phyloP scores from a whole-genome alignment of 2,113 vertebrate genomes.

The Platysternon megacephalum region DNA sequence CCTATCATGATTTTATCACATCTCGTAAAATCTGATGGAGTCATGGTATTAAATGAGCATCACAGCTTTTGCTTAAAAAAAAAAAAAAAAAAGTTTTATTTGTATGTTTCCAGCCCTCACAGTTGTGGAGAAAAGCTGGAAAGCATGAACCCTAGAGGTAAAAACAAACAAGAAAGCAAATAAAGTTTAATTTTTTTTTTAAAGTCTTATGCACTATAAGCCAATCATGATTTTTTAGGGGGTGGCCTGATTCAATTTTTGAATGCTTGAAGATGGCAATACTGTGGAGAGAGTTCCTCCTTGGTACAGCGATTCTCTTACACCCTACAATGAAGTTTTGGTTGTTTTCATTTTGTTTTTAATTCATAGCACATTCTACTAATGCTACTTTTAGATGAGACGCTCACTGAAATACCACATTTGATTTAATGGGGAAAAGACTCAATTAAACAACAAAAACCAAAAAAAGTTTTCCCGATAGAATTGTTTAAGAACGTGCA shows the following conservation, averaged over 20 bases:
- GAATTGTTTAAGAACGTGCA: constrained; percentile 49
- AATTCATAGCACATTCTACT: neutral
- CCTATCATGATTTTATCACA: neutral
- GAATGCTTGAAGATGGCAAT: neutral
- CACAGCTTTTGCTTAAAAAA: neutral
- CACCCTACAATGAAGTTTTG: neutral
- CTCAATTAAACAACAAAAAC: neutral
- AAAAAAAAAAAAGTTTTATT: neutral
- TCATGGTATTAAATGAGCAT: neutral
- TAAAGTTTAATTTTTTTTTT: neutral
- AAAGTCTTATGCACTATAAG: constrained; percentile 8
- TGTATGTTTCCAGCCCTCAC: neutral
- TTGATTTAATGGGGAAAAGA: constrained; percentile 35
- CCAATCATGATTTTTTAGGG: neutral
- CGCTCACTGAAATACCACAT: constrained; percentile 30
- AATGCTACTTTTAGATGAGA: constrained; percentile 38
- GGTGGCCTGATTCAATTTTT: constrained; percentile 29
- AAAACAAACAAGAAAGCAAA: constrained; percentile 13
- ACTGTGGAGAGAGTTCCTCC: neutral
- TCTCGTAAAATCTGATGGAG: neutral
- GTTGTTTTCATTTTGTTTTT: neutral
- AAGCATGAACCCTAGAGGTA: neutral
- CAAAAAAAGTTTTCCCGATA: constrained; percentile 45
- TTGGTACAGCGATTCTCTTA: neutral
- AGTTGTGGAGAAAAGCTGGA: neutral